Evolutionary conservation across 1,140 invertebrate species (phyloP).

Genomic region (Andrena cerasifolii): DNA sequence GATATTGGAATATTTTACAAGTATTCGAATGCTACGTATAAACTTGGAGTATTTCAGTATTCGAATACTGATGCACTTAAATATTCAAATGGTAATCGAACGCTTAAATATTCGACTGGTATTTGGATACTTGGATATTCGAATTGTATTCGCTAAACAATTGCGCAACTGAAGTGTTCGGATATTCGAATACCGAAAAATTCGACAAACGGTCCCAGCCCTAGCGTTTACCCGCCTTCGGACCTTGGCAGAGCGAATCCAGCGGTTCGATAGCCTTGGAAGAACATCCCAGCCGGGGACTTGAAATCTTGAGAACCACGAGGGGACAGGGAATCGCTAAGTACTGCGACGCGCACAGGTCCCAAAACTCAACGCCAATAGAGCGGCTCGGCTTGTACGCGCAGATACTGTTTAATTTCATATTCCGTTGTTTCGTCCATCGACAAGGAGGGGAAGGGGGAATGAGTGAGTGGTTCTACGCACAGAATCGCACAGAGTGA

Average conservation of each 20-base stretch:
- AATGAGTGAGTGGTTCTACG: constrained; percentile 37
- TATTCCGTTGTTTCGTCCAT: constrained; percentile 8
- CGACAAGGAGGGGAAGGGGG: constrained; percentile 7
- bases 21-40: too few species aligned
- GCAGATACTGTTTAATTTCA: background rate
- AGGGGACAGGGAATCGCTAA: background rate
- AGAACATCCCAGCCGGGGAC: constrained; percentile 35
- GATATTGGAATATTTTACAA: too few species aligned
- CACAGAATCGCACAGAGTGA: constrained; percentile 18
- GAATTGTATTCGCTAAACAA: too few species aligned
- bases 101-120: too few species aligned
- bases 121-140: too few species aligned
- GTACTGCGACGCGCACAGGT: constrained; percentile 6
- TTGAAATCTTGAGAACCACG: background rate
- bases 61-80: background rate
- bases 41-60: too few species aligned
- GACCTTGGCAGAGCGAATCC: constrained; percentile 2
- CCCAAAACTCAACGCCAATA: background rate
- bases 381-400: background rate
- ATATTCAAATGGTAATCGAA: too few species aligned
- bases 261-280: constrained; percentile 25
- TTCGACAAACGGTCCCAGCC: too few species aligned
- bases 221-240: background rate
- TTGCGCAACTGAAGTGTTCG: too few species aligned
- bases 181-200: too few species aligned